phyloP scores from a whole-genome alignment of 2,113 vertebrate species.

The Ahaetulla prasina region DNA sequence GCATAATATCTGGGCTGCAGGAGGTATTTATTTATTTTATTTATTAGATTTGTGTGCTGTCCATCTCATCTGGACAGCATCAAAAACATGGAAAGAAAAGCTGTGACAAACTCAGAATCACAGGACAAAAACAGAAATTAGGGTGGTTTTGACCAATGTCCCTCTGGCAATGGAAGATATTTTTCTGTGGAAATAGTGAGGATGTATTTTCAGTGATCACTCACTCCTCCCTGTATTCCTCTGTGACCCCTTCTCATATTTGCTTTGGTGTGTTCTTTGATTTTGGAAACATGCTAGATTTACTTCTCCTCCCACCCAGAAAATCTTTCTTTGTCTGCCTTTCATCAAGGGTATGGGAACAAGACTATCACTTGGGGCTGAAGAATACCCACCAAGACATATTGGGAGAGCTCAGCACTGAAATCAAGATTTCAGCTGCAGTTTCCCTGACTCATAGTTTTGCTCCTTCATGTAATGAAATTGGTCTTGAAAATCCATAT shows the following conservation, averaged over 20 bases:
- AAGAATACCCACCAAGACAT: background rate
- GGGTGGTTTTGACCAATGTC: background rate
- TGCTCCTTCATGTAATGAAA: background rate
- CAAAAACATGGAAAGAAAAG: background rate
- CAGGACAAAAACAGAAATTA: background rate
- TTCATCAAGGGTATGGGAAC: background rate
- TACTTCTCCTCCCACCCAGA: background rate
- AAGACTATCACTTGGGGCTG: background rate
- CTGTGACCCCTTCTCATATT: background rate
- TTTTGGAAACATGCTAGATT: background rate
- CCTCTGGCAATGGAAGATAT: background rate
- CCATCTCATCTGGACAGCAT: background rate
- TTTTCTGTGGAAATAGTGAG: background rate
- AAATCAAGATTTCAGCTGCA: background rate
- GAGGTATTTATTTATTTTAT: background rate
- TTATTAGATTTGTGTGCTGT: background rate
- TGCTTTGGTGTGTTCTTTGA: background rate
- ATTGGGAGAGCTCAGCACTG: background rate
- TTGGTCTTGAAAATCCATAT: background rate
- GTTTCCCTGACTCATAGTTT: background rate
- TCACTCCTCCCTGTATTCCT: background rate
- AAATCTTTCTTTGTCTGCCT: background rate
- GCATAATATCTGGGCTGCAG: background rate
- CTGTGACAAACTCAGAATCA: background rate
- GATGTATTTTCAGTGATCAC: background rate